Percentiles rank a stretch among this genome's conserved stretches.
These are phyloP conservation scores for Catostomus latipinnis DNA, from an alignment of 2,797 vertebrate species.

Conservation along the genomic window DNA sequence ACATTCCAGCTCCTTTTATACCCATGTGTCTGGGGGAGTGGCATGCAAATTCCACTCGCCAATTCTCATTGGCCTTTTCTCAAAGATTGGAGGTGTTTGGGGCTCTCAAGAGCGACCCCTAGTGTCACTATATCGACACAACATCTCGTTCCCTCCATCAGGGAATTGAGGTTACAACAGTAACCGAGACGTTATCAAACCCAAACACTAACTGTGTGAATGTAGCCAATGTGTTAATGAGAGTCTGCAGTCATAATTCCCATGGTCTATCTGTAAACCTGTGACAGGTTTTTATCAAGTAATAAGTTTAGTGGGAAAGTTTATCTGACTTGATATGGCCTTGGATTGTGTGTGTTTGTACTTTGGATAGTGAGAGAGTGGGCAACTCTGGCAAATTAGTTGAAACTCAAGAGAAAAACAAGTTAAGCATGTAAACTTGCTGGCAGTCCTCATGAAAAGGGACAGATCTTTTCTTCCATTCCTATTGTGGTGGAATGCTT, in stretches of 20 bases:
- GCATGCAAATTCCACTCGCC: too few relatives aligned
- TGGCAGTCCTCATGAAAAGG: conserved; percentile 50
- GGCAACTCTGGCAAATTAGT: conserved; percentile 50
- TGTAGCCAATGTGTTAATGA: conserved; percentile 37
- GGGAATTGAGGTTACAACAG: too few relatives aligned
- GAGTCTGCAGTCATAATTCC: conserved; percentile 46
- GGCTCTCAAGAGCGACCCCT: too few relatives aligned
- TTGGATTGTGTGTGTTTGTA: conserved; percentile 52
- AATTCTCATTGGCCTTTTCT: too few relatives aligned
- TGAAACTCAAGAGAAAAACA: conserved; percentile 52
- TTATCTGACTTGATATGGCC: conserved; percentile 46
- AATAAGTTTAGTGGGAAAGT: conserved; percentile 36
- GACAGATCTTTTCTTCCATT: conserved; percentile 46
- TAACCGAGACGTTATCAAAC: too few relatives aligned
- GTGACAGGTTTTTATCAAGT: conserved; percentile 42
- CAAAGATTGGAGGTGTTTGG: too few relatives aligned
- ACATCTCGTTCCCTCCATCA: too few relatives aligned
- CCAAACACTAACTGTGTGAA: neutral
- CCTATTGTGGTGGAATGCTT: conserved; percentile 48
- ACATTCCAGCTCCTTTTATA: too few relatives aligned
- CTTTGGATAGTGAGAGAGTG: conserved; percentile 52
- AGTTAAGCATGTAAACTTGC: conserved; percentile 52
- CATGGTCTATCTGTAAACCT: conserved; percentile 25
- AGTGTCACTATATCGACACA: too few relatives aligned
- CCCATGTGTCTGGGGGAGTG: too few relatives aligned